Evolutionary conservation across 1,140 invertebrate genomes (phyloP).

Genomic region (Papilio dardanus): DNA sequence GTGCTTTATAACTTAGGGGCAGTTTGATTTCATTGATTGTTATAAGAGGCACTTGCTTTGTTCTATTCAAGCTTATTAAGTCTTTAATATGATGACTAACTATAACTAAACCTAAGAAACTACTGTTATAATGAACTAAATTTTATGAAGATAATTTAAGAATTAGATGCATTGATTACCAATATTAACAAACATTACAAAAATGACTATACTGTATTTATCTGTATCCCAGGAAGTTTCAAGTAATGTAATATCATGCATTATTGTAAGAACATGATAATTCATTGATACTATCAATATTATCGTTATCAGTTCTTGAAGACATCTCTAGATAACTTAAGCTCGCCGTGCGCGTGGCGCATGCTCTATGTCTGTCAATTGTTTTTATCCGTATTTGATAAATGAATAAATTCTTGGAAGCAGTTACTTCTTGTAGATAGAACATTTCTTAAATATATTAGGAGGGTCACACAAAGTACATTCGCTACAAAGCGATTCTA

Average conservation of each 20-base stretch:
- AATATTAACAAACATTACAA: too few relatives aligned
- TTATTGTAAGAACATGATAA: not conserved
- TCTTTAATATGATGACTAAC: too few relatives aligned
- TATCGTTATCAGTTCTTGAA: not conserved
- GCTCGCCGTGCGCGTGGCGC: not conserved
- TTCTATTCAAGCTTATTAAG: too few relatives aligned
- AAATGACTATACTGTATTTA: too few relatives aligned
- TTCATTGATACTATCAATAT: conserved; percentile 8
- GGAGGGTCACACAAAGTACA: too few relatives aligned
- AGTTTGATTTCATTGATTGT: too few relatives aligned
- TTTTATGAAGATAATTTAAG: too few relatives aligned
- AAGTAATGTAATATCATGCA: not conserved
- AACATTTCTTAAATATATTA: not conserved
- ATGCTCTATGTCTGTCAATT: not conserved
- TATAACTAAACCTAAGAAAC: too few relatives aligned
- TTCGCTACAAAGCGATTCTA: too few relatives aligned
- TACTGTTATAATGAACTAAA: too few relatives aligned
- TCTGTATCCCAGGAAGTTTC: not conserved
- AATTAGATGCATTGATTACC: too few relatives aligned
- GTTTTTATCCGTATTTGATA: not conserved
- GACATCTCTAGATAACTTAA: not conserved
- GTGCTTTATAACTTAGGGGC: not conserved
- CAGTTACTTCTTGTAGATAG: not conserved
- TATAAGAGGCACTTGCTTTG: too few relatives aligned
- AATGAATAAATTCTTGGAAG: not conserved